Conservation (phyloP, 64 coral and sea anemone species). For the Cladopsammia gracilis region DNA sequence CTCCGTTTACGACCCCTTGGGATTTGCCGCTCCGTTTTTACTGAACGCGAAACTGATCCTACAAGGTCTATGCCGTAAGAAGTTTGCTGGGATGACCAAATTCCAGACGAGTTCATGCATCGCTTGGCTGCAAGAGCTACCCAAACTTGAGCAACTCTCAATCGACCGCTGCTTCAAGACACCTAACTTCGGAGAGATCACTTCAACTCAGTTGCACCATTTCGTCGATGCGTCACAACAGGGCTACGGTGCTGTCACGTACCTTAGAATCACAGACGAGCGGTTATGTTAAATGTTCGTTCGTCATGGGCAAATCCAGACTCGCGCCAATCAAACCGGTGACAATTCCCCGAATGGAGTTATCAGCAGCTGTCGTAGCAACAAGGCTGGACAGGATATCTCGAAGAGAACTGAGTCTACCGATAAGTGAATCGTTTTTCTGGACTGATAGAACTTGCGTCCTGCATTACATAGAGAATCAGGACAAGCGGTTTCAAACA, state of each 20-base stretch:
- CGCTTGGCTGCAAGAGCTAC: neutral
- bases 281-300: neutral
- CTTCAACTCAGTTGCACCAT: neutral
- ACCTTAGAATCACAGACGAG: neutral
- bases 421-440: neutral
- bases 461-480: neutral
- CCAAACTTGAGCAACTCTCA: neutral
- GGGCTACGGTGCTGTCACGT: constrained; percentile 11
- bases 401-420: neutral
- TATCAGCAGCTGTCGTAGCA: constrained; percentile 23
- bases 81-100: neutral
- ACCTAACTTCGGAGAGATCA: neutral
- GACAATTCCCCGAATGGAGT: constrained; percentile 5
- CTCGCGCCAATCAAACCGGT: neutral
- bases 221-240: constrained; percentile 13
- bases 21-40: neutral
- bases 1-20: constrained; percentile 18
- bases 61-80: constrained; percentile 19
- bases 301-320: constrained; percentile 23
- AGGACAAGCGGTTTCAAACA: neutral
- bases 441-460: neutral
- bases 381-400: neutral
- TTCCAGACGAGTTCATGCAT: neutral
- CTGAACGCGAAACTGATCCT: constrained; percentile 7
- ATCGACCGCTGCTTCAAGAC: constrained; percentile 23